A percentile compares a stretch with the other conserved stretches of the same genome.
Evolutionary conservation across 2,888 invertebrate genomes (phyloP).

Genomic region (Lycaena phlaeas): DNA sequence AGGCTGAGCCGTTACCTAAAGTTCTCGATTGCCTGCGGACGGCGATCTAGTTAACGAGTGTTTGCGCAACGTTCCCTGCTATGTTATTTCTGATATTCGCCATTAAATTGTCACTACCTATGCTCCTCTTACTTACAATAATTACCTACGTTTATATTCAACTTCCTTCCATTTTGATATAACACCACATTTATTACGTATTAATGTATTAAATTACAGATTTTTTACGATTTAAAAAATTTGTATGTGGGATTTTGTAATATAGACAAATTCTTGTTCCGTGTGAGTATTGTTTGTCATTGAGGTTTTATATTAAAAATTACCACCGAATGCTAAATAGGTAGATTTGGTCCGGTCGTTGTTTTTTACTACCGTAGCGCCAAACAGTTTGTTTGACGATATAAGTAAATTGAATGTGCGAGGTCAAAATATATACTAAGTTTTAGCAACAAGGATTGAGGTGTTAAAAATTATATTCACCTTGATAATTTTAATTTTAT

Average conservation of each 20-base stretch:
- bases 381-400: no score
- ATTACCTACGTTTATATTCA: neutral
- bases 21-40: conserved; percentile 18
- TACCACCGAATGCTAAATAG: no score
- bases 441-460: no score
- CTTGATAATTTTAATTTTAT: no score
- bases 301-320: no score
- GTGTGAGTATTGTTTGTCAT: no score
- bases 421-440: no score
- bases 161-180: conserved; percentile 3
- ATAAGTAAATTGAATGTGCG: no score
- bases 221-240: neutral
- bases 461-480: no score
- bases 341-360: no score
- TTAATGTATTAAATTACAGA: neutral
- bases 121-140: conserved; percentile 2
- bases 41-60: conserved; percentile 17
- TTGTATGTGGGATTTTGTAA: neutral
- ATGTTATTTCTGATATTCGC: neutral
- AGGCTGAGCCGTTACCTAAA: conserved; percentile 17
- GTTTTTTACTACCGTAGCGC: no score
- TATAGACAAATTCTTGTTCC: neutral
- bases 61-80: conserved; percentile 17
- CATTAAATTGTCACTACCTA: conserved; percentile 10
- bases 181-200: neutral